phyloP scores from a whole-genome alignment of 2,888 invertebrate species.

The Pollenia labialis region DNA sequence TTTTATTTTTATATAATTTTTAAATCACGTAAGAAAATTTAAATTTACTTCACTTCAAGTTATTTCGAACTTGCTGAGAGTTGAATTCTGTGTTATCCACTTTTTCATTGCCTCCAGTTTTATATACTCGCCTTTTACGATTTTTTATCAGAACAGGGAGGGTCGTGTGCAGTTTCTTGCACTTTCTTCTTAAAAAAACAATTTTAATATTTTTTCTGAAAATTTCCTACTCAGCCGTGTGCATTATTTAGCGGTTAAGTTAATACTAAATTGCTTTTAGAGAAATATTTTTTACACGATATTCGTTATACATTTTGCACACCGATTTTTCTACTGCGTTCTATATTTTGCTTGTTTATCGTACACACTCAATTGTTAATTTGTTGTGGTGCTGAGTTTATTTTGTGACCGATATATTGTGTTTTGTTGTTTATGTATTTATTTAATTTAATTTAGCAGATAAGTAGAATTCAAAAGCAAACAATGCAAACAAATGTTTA shows the following conservation, averaged over 20 bases:
- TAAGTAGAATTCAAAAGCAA: conserved; percentile 38
- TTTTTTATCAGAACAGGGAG: not conserved
- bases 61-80: conserved; percentile 19
- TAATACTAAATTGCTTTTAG: conserved; percentile 20
- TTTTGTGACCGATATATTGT: not conserved
- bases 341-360: not conserved
- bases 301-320: conserved; percentile 53
- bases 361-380: conserved; percentile 23
- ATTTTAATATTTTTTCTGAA: conserved; percentile 21
- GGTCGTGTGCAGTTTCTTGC: conserved; percentile 62
- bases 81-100: conserved; percentile 3
- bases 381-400: conserved; percentile 31
- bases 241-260: conserved; percentile 50
- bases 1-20: not conserved
- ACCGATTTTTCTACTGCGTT: conserved; percentile 17
- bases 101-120: not conserved
- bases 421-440: conserved; percentile 22
- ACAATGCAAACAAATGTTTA: conserved; percentile 24
- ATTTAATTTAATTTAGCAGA: conserved; percentile 36
- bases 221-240: conserved; percentile 40
- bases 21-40: not conserved
- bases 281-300: conserved; percentile 13
- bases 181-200: not conserved
- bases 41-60: not conserved
- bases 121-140: conserved; percentile 44